These are phyloP conservation scores for Paraescarpia echinospica DNA, from an alignment of 1,140 invertebrate species.

Conservation along the genomic window DNA sequence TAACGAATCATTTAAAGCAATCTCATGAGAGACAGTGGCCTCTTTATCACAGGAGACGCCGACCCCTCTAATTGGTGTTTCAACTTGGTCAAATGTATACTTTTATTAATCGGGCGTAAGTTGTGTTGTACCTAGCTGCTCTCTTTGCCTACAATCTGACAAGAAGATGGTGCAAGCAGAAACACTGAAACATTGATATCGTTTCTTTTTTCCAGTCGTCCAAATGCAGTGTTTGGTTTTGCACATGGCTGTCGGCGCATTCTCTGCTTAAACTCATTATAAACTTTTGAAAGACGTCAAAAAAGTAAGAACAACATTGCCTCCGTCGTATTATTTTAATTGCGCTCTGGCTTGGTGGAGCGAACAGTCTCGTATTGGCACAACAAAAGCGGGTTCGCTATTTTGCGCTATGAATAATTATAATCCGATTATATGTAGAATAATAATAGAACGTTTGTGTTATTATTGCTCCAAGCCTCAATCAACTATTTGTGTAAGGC, in stretches of 20 bases:
- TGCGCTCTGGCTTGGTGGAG: background rate
- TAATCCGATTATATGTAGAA: background rate
- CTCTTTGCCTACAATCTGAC: background rate
- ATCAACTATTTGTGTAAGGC: background rate
- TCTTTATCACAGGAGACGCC: too few species aligned
- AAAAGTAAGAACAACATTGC: background rate
- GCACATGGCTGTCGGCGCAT: background rate
- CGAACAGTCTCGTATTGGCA: background rate
- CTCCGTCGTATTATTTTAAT: background rate
- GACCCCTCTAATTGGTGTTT: background rate
- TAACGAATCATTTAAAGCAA: too few species aligned
- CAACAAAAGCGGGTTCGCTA: background rate
- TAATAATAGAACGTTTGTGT: constrained; percentile 40
- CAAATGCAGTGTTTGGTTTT: background rate
- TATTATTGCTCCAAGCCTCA: background rate
- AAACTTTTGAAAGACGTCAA: background rate
- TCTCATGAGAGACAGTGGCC: too few species aligned
- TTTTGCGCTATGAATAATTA: background rate
- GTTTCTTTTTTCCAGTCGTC: background rate
- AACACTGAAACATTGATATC: too few species aligned
- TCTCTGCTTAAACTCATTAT: background rate
- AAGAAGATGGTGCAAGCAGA: background rate
- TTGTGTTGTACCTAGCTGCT: background rate
- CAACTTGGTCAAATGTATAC: background rate
- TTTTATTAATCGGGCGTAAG: background rate